Conservation (phyloP, 2,113 vertebrate species). For the Rhea pennata region DNA sequence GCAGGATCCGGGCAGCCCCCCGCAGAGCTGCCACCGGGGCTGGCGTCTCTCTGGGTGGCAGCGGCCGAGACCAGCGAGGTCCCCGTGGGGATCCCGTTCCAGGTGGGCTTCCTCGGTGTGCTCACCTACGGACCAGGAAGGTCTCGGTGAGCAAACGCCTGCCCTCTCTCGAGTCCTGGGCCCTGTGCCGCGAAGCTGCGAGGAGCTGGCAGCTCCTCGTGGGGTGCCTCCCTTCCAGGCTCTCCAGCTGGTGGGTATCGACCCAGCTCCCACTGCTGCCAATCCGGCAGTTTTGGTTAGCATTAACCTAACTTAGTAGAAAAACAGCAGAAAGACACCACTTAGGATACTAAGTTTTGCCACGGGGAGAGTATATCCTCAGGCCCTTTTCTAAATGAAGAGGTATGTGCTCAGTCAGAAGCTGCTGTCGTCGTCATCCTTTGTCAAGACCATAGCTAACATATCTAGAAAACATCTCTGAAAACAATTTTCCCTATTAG, state of each 20-base stretch:
- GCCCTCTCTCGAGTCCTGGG: not conserved
- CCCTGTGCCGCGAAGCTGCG: not conserved
- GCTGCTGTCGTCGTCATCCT: not conserved
- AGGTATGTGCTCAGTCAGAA: not conserved
- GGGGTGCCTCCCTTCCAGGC: not conserved
- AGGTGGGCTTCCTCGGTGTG: not conserved
- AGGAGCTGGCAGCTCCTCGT: not conserved
- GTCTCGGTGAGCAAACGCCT: not conserved
- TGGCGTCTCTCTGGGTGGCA: not conserved
- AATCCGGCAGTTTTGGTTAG: not conserved
- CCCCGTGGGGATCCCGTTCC: not conserved
- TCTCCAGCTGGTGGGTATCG: not conserved
- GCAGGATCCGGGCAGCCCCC: not conserved
- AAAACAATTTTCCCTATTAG: not conserved
- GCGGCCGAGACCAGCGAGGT: not conserved
- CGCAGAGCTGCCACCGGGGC: fast-evolving
- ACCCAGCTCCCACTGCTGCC: not conserved
- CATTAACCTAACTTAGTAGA: not conserved
- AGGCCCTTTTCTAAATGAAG: not conserved
- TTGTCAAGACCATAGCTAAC: not conserved
- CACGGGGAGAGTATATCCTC: not conserved
- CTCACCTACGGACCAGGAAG: not conserved
- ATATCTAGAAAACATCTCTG: not conserved
- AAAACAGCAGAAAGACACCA: not conserved
- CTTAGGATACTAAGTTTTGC: not conserved